These are phyloP conservation scores for Rousettus leschenaultii DNA, from an alignment of 2,113 vertebrate genomes.

Conservation along the genomic window DNA sequence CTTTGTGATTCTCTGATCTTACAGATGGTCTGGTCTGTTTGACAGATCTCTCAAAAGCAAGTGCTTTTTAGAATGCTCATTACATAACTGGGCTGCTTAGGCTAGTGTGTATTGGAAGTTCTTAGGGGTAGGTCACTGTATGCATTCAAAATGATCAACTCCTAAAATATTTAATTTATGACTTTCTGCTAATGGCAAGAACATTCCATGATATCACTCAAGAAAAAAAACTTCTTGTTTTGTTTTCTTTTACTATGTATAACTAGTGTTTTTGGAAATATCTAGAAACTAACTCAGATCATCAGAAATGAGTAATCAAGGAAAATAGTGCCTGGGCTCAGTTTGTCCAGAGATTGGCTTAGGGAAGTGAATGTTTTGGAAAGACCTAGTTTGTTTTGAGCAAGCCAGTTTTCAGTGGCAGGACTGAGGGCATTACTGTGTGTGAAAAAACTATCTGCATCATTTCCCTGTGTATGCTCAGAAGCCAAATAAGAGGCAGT, in stretches of 20 bases:
- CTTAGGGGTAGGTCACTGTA: background rate
- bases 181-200: background rate
- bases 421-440: background rate
- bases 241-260: background rate
- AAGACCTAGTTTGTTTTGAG: background rate
- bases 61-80: background rate
- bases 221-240: background rate
- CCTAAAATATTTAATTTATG: background rate
- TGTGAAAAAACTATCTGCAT: background rate
- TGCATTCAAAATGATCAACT: background rate
- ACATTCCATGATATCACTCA: background rate
- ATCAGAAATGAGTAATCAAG: background rate
- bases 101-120: background rate
- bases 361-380: background rate
- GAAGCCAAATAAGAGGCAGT: background rate
- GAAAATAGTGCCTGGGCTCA: background rate
- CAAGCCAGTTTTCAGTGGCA: background rate
- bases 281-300: background rate
- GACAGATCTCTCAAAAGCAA: constrained; percentile 8
- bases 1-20: constrained; percentile 54
- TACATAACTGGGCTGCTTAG: background rate
- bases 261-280: background rate
- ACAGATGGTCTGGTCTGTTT: background rate
- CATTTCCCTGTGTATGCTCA: background rate
- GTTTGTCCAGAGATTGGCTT: background rate